Evolutionary conservation across 2,113 vertebrate species (phyloP).

Genomic region (Panthera tigris): DNA sequence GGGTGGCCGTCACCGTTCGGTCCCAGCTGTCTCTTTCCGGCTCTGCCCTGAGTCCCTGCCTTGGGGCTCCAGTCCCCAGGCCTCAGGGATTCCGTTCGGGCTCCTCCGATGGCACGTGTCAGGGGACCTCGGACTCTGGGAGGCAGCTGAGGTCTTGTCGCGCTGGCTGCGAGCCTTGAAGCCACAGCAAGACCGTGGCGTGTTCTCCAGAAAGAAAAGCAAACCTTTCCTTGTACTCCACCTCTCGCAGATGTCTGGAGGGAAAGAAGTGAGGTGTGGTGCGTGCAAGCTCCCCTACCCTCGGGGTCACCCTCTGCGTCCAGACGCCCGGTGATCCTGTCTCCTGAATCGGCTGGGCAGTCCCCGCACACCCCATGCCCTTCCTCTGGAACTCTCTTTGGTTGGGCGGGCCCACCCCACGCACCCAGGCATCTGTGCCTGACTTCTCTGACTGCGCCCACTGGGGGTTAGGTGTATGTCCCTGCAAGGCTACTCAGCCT

Average conservation of each 20-base stretch:
- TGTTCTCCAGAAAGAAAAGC: neutral
- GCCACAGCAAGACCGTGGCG: no score
- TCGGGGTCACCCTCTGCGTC: no score
- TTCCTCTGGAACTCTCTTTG: neutral
- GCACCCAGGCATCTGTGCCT: neutral
- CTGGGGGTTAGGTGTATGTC: fast-evolving
- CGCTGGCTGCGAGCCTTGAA: neutral
- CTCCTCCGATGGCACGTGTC: neutral
- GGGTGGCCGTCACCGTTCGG: fast-evolving
- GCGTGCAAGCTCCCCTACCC: neutral
- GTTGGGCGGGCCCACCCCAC: fast-evolving
- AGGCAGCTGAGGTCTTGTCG: neutral
- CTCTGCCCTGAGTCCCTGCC: neutral
- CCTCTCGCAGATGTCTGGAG: no score
- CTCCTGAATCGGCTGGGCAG: neutral
- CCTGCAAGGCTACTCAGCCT: neutral
- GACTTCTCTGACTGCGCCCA: no score
- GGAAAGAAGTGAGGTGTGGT: neutral
- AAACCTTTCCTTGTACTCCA: fast-evolving
- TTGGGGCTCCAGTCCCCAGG: neutral
- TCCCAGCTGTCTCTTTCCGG: no score
- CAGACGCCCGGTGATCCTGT: no score
- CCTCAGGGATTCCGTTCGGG: neutral
- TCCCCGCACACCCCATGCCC: fast-evolving
- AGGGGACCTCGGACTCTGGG: neutral